Base-by-base conservation (phyloP, 2,113 vertebrate genomes). In the Saccopteryx bilineata region DNA sequence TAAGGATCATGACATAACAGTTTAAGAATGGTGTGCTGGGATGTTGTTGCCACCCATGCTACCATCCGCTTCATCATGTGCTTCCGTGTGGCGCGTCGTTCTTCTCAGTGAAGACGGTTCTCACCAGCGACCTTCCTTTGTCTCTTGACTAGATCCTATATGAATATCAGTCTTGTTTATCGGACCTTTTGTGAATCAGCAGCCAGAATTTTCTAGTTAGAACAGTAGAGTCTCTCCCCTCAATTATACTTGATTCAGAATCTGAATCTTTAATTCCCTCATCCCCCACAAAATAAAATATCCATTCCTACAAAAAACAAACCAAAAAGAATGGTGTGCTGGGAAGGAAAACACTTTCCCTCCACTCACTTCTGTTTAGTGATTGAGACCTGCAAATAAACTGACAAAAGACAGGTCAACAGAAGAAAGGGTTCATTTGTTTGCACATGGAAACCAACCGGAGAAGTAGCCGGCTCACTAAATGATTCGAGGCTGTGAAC, bases 201-300 rank as follows among this genome's bases (percentile, higher is more conserved):
- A 81, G 17, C 61, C 84, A 82, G 60, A 78, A 56, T 93, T 81
- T 87, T 63, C 60, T 81, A 10, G 10, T 72, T 78, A 54, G 31
- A 90, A 52, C 5, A 83, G 26, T 71, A n/a, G 50, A 63, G 31
- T 76, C 82, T 85, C 2, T 52, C 63, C 85, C 28, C 68, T 89
- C 46, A 54, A 1, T 69, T 92, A 46, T 82, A 69, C 15, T 78
- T 24, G 31, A 14, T 94, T 93, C 58, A 78, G 50, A 94, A 94
- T 68, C 69, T n/a, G 50, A 50, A 33, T 94, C 76, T 96, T 85
- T 87, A 19, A 63, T 71, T 82, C 39, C 46, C 71, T 19, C 19
- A 26, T 63, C 63, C 72, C 24, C 76, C n/a, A 52, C 81, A 90
- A 84, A 80, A 74, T 13, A 86, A 96, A 92, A 68, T 66, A 71